Evolutionary conservation across 2,888 invertebrate species (phyloP).

Genomic region (Thymelicus sylvestris): DNA sequence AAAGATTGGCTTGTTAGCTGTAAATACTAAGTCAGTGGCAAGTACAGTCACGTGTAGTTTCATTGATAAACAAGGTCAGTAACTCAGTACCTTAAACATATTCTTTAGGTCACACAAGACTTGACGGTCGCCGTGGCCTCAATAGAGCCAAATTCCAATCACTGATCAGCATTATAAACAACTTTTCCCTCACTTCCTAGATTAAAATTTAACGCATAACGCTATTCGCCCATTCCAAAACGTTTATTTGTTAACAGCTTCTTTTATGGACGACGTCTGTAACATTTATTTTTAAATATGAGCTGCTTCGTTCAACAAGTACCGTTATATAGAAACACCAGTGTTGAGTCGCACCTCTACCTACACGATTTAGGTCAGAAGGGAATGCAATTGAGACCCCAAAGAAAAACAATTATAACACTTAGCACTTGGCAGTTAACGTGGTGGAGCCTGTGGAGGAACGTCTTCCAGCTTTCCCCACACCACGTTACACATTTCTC

Average conservation of each 20-base stretch:
- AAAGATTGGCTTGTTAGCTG: slow-evolving; percentile 22
- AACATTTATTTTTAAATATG: too few species aligned
- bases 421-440: slow-evolving; percentile 46
- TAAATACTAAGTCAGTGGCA: slow-evolving; percentile 43
- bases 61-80: slow-evolving; percentile 69
- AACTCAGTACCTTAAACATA: slow-evolving; percentile 53
- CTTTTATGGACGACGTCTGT: background rate
- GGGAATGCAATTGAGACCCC: too few species aligned
- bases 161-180: slow-evolving; percentile 56
- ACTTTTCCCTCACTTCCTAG: slow-evolving; percentile 53
- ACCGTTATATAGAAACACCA: too few species aligned
- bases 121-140: slow-evolving; percentile 70
- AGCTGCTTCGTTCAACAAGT: too few species aligned
- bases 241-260: background rate
- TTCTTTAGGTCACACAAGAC: slow-evolving; percentile 72
- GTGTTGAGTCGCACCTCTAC: too few species aligned
- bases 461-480: slow-evolving; percentile 96
- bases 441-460: slow-evolving; percentile 85
- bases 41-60: slow-evolving; percentile 48
- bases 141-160: slow-evolving; percentile 74
- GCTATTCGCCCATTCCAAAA: background rate
- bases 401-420: too few species aligned
- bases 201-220: slow-evolving; percentile 17
- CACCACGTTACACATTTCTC: slow-evolving; percentile 98
- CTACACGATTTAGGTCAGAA: background rate